Conservation (phyloP, 2,797 vertebrate genomes). For the Lithobates pipiens region DNA sequence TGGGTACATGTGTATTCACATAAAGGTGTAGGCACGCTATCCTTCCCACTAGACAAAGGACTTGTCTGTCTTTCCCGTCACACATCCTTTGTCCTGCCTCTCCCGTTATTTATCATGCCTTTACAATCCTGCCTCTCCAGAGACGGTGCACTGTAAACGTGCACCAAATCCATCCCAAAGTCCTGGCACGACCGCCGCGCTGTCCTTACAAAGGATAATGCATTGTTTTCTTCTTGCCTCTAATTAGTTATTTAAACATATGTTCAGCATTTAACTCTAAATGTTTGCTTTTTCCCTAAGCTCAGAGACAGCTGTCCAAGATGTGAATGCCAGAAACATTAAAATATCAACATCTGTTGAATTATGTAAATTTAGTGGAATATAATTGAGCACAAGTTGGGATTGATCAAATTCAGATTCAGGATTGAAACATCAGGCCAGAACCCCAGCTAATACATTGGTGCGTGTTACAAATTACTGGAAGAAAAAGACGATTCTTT, state of each 20-base stretch:
- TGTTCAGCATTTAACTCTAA: constrained; percentile 88
- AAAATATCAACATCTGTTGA: constrained; percentile 88
- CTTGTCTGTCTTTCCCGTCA: constrained; percentile 21
- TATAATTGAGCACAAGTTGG: constrained; percentile 82
- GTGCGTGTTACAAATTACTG: constrained; percentile 69
- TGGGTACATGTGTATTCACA: neutral
- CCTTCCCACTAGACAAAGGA: constrained; percentile 1
- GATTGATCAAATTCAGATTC: constrained; percentile 78
- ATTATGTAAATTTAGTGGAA: constrained; percentile 86
- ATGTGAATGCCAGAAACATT: constrained; percentile 84
- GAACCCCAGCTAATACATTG: constrained; percentile 70
- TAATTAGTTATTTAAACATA: constrained; percentile 89
- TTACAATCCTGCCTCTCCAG: constrained; percentile 41
- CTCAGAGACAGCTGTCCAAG: constrained; percentile 85
- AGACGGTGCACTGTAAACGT: constrained; percentile 64
- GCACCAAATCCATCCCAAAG: constrained; percentile 63
- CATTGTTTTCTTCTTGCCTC: constrained; percentile 76
- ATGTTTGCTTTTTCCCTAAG: constrained; percentile 85
- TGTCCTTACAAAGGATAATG: constrained; percentile 82
- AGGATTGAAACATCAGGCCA: constrained; percentile 77
- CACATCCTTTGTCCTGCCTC: constrained; percentile 18
- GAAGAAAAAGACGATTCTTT: no score
- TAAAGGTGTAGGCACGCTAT: constrained; percentile 3
- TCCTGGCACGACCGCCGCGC: constrained; percentile 67
- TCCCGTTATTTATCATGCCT: constrained; percentile 28